Evolutionary conservation across 2,888 invertebrate species (phyloP).

Genomic region (Nomada ferruginata): DNA sequence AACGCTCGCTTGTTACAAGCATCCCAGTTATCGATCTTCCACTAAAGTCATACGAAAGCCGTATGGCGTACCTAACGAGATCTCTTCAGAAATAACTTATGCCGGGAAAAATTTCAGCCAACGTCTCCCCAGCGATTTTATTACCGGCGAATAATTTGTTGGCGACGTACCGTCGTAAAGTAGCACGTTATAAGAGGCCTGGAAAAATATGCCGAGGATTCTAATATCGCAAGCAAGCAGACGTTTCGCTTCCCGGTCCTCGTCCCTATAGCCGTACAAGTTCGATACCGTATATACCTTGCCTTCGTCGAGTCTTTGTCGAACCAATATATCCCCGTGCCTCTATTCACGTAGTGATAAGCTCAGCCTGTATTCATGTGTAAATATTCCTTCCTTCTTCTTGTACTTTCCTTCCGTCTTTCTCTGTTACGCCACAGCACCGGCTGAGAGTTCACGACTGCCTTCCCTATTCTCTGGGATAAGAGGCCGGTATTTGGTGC

Average conservation of each 20-base stretch:
- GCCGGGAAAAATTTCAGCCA: constrained; percentile 19
- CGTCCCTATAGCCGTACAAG: constrained; percentile 65
- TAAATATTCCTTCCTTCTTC: constrained; percentile 73
- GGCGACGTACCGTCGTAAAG: constrained; percentile 47
- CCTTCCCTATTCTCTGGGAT: constrained; percentile 15
- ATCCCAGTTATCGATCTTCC: constrained; percentile 5
- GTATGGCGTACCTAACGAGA: constrained; percentile 7
- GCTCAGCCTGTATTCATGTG: constrained; percentile 76
- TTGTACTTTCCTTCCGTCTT: constrained; percentile 43
- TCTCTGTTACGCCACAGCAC: constrained; percentile 20
- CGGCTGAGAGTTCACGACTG: constrained; percentile 29
- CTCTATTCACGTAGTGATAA: constrained; percentile 76
- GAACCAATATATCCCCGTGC: constrained; percentile 74
- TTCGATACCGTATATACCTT: constrained; percentile 65
- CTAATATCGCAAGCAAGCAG: constrained; percentile 70
- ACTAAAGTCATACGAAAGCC: background rate
- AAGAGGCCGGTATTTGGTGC: constrained; percentile 44
- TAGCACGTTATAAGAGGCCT: constrained; percentile 36
- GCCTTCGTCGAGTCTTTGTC: constrained; percentile 67
- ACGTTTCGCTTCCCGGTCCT: constrained; percentile 53
- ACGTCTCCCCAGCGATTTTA: constrained; percentile 43
- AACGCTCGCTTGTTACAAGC: background rate
- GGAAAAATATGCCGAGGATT: constrained; percentile 62
- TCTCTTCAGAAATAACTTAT: constrained; percentile 40
- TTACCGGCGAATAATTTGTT: constrained; percentile 59